phyloP scores from a whole-genome alignment of 2,888 invertebrate genomes.

The Phyllotreta striolata region DNA sequence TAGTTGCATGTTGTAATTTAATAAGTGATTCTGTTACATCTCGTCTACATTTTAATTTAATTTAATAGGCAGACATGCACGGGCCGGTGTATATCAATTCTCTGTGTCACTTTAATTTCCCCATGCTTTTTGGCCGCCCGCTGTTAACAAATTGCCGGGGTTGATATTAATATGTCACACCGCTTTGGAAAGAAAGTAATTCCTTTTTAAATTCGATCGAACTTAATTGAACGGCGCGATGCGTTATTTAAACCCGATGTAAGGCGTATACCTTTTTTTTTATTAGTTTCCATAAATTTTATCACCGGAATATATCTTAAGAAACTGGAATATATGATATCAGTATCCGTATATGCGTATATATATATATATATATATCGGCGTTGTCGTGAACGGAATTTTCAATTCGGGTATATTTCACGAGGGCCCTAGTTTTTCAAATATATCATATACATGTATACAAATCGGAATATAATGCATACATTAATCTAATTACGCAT shows the following conservation, averaged over 20 bases:
- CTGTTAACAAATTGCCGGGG: constrained; percentile 59
- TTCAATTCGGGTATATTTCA: constrained; percentile 43
- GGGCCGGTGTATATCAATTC: constrained; percentile 54
- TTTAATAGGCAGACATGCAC: constrained; percentile 54
- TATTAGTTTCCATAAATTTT: constrained; percentile 43
- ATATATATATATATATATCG: constrained; percentile 29
- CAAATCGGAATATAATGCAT: constrained; percentile 32
- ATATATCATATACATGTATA: constrained; percentile 26
- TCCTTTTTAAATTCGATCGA: constrained; percentile 11
- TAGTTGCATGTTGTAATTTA: constrained; percentile 58
- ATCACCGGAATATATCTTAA: constrained; percentile 51
- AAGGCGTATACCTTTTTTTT: constrained; percentile 38
- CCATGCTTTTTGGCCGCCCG: constrained; percentile 52
- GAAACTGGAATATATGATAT: constrained; percentile 51
- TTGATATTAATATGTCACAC: constrained; percentile 51
- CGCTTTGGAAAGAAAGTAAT: constrained; percentile 1
- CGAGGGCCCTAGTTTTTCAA: constrained; percentile 40
- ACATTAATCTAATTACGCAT: constrained; percentile 6
- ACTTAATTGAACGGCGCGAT: background rate
- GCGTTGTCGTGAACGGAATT: constrained; percentile 52
- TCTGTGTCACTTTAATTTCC: constrained; percentile 53
- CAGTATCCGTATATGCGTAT: constrained; percentile 39
- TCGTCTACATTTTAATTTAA: constrained; percentile 59
- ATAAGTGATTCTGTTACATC: constrained; percentile 57
- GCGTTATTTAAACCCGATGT: constrained; percentile 11